Conservation (phyloP, 1,140 invertebrate genomes). For the Limonius californicus region DNA sequence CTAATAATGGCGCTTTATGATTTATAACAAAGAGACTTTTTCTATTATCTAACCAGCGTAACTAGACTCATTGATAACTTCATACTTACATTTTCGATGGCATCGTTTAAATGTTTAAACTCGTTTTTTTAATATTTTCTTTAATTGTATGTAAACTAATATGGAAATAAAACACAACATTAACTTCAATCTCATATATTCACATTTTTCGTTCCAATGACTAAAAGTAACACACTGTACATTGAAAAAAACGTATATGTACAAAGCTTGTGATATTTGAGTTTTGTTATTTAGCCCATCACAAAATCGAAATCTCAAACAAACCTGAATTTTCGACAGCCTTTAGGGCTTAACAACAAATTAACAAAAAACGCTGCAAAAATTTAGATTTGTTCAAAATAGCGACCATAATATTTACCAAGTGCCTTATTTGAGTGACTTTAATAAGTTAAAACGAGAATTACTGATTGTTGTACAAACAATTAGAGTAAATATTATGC, state of each 20-base stretch:
- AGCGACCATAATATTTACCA: conserved; percentile 21
- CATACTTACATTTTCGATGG: too few relatives aligned
- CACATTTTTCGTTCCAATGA: conserved; percentile 48
- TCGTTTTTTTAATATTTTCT: too few relatives aligned
- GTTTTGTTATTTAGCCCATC: conserved; percentile 19
- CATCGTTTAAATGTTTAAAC: too few relatives aligned
- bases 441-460: background rate
- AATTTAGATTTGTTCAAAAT: conserved; percentile 23
- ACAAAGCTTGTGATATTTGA: conserved; percentile 36
- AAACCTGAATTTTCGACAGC: conserved; percentile 16
- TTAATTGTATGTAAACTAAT: too few relatives aligned
- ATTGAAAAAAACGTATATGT: conserved; percentile 43
- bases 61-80: too few relatives aligned
- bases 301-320: conserved; percentile 17
- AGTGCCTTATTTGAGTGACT: background rate
- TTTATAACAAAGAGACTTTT: too few relatives aligned
- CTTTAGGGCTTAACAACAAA: conserved; percentile 17
- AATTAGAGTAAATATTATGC: conserved; percentile 12
- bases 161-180: conserved; percentile 28
- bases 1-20: too few relatives aligned
- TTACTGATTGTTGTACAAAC: conserved; percentile 4
- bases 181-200: conserved; percentile 49
- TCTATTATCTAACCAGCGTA: too few relatives aligned
- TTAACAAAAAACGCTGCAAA: conserved; percentile 17
- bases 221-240: conserved; percentile 49